These are phyloP conservation scores for Siderastrea siderea DNA, from an alignment of 92 coral and sea anemone genomes.

Conservation along the genomic window DNA sequence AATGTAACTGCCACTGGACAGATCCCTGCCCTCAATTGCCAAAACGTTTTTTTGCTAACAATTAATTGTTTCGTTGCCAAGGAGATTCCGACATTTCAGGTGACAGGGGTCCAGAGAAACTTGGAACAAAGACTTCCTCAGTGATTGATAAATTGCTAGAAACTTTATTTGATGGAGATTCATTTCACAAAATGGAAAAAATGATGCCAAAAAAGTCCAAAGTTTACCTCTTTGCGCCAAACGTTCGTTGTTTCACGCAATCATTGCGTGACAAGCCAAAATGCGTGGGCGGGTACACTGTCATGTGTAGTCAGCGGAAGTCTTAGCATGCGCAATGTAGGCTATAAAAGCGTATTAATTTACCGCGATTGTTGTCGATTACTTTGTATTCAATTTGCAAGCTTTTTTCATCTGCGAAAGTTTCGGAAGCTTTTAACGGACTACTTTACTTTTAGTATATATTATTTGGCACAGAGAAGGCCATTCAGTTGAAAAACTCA, in stretches of 20 bases:
- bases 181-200: no score
- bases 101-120: no score
- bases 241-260: not conserved
- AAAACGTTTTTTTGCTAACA: no score
- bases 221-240: not conserved
- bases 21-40: no score
- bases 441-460: not conserved
- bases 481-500: not conserved
- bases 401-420: conserved; percentile 30
- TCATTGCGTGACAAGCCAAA: not conserved
- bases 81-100: no score
- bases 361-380: conserved; percentile 49
- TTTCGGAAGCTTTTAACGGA: conserved; percentile 14
- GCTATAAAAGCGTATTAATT: conserved; percentile 26
- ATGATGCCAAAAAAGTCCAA: no score
- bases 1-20: no score
- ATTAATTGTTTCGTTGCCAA: no score
- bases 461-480: not conserved
- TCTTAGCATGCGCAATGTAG: conserved; percentile 30
- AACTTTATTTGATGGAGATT: no score
- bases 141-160: no score
- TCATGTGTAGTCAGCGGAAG: conserved; percentile 31
- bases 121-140: no score
- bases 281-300: conserved; percentile 8
- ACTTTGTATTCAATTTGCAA: conserved; percentile 33